Percentiles rank a stretch among this genome's conserved stretches.
Evolutionary conservation across 2,113 vertebrate genomes (phyloP).

Genomic region (Climacteris rufus): DNA sequence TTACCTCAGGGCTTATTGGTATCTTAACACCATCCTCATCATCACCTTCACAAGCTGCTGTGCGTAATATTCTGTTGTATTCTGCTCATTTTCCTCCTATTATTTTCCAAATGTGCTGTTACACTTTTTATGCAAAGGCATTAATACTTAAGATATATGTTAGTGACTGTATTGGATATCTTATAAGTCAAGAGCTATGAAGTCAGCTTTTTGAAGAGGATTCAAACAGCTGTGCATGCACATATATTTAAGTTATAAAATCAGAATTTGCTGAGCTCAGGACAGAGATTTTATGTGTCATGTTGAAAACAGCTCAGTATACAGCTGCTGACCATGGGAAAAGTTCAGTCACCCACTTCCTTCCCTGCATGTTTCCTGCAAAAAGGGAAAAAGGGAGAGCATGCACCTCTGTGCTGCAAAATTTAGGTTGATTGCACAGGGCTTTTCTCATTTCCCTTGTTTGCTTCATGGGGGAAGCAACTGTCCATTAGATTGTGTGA

Average conservation of each 20-base stretch:
- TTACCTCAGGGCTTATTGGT: conserved; percentile 93
- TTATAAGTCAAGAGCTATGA: neutral
- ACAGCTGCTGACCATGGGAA: neutral
- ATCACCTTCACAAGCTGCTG: conserved; percentile 79
- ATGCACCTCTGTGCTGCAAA: neutral
- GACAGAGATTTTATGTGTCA: neutral
- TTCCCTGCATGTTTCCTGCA: neutral
- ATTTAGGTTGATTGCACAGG: neutral
- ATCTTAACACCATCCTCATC: conserved; percentile 86
- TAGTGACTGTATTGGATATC: neutral
- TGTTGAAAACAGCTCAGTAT: neutral
- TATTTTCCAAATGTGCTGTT: neutral
- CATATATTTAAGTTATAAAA: neutral
- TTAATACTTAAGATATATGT: neutral
- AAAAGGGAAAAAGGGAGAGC: neutral
- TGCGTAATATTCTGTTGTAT: conserved; percentile 66
- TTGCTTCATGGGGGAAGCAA: neutral
- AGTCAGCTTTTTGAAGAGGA: neutral
- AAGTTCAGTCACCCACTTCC: neutral
- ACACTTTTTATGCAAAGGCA: neutral
- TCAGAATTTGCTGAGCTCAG: neutral
- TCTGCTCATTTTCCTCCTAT: neutral
- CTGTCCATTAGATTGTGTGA: neutral
- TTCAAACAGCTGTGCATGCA: neutral
- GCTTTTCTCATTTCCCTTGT: neutral